Evolutionary conservation across 2,797 vertebrate species (phyloP).

Genomic region (Scarus forsteni): DNA sequence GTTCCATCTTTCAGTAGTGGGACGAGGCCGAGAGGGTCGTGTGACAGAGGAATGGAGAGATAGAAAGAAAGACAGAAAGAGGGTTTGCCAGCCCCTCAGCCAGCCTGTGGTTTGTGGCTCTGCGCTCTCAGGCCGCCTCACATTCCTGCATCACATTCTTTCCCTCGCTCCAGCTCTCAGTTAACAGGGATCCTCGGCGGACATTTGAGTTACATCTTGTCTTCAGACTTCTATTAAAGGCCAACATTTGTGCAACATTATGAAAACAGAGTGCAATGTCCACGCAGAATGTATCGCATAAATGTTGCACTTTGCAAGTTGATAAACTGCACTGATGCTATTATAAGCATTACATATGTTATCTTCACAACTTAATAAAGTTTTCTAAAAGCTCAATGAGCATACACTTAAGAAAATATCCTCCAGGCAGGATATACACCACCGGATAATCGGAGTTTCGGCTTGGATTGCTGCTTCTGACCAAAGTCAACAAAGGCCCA

Average conservation of each 20-base stretch:
- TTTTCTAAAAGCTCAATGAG: too few relatives aligned
- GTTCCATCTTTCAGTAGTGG: conserved; percentile 70
- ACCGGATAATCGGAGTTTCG: too few relatives aligned
- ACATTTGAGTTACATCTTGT: conserved; percentile 40
- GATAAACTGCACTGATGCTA: not conserved
- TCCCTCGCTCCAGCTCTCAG: conserved; percentile 56
- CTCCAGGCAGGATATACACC: too few relatives aligned
- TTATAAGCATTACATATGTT: too few relatives aligned
- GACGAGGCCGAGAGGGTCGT: conserved; percentile 52
- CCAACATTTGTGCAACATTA: not conserved
- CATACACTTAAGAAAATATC: too few relatives aligned
- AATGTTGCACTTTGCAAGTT: not conserved
- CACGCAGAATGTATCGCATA: not conserved
- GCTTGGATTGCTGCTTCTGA: too few relatives aligned
- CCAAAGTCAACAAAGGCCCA: too few relatives aligned
- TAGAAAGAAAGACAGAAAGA: not conserved
- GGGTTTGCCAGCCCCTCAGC: conserved; percentile 50
- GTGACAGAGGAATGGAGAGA: conserved; percentile 36
- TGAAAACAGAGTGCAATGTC: not conserved
- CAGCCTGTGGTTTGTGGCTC: conserved; percentile 75
- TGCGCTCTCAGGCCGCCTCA: conserved; percentile 55
- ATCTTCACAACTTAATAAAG: not conserved
- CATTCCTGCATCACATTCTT: conserved; percentile 71
- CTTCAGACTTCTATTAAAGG: conserved; percentile 21
- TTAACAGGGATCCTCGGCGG: conserved; percentile 41